Evolutionary conservation across 2,113 vertebrate species (phyloP), one percentile per base, ranked within the genome.

Genomic region (Aleadryas rufinucha): DNA sequence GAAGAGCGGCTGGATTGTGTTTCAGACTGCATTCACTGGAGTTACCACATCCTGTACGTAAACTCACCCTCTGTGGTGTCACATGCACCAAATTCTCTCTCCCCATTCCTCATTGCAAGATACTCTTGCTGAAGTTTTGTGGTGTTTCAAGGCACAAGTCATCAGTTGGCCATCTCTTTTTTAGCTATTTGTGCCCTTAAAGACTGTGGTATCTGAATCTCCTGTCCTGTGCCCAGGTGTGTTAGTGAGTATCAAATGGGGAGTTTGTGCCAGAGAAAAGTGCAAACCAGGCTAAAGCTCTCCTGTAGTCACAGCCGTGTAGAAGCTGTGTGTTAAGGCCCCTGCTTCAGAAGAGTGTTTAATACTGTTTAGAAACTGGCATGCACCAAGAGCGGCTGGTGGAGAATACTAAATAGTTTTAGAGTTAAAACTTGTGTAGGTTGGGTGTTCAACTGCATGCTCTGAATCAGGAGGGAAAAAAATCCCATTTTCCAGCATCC

Each of bases 11-110:
- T 23, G 2, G 26, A 37, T 68, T 41, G 8, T 70, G 3, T 16
- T 27, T 56, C 21, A 52, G 13, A 27, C 53, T 72, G 31, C 49
- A 33, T 13, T 80, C 52, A 64, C n/a, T 7, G 4, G 45, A 39
- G 4, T 86, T 91, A 56, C 1, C 21, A 30, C 19, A 11, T 81
- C 17, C 35, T 65, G 5, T 30, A 10, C 5, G 5, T 63, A 37
- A 83, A 54, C 3, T 66, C 17, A 27, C 10, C 10, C 12, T 41
- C 2, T 0, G 0, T 37, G 30, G 16, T 59, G 16, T 63, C 10
- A 12, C 35, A 10, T 33, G 16, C 44, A 56, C 30, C 57, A 80
- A 12, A 44, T 76, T 83, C 37, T 79, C 33, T 77, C n/a, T 81
- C 11, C 27, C 11, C 12, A 7, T 7, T 81, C 7, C 27, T 22